Base-by-base conservation (phyloP, 2,113 vertebrate genomes). In the Pleuronectes platessa region DNA sequence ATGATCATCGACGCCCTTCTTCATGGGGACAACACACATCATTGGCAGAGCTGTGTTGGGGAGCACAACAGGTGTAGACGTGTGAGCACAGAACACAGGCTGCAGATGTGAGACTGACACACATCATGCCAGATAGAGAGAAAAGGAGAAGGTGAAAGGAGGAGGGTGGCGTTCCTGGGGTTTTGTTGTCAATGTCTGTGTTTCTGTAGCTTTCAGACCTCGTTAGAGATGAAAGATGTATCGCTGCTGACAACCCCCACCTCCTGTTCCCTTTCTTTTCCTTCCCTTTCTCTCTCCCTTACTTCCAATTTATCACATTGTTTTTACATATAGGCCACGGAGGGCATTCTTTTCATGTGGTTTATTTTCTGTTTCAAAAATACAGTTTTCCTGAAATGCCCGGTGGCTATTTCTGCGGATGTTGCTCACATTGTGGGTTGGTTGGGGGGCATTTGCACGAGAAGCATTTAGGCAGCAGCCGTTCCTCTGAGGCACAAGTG, bases 191-290 rank as follows among this genome's bases (percentile, higher is more conserved):
- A 87, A 75, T 90, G 83, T 86, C 78, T 90, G 84, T 84, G 87
- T 92, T 90, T 92, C 84, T 90, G 88, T 78, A 86, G 92, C 90
- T 91, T 94, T 95, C 94, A 93, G 91, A 89, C 85, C 92, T 94
- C 81, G 86, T 95, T 95, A 94, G 89, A 81, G 83, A 87, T 92
- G 90, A 93, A 84, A 91, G 93, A 93, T 84, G 90, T 83, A 93
- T 92, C 68, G 67, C 87, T 89, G 78, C 84, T 93, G 92, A 93
- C 92, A 92, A 68, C 73, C 73, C 77, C 60, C 68, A 66, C 69
- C 76, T 74, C 62, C 24, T 65, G 37, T 37, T 63, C n/a, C 20
- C 20, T 21, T 21, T 78, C 68, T 59, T 27, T 47, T 68, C 35
- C 58, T 63, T 35, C 17, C 61, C 54, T 67, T 21, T 55, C 55